Evolutionary conservation across 2,888 invertebrate genomes (phyloP).

Genomic region (Dermolepida albohirtum): DNA sequence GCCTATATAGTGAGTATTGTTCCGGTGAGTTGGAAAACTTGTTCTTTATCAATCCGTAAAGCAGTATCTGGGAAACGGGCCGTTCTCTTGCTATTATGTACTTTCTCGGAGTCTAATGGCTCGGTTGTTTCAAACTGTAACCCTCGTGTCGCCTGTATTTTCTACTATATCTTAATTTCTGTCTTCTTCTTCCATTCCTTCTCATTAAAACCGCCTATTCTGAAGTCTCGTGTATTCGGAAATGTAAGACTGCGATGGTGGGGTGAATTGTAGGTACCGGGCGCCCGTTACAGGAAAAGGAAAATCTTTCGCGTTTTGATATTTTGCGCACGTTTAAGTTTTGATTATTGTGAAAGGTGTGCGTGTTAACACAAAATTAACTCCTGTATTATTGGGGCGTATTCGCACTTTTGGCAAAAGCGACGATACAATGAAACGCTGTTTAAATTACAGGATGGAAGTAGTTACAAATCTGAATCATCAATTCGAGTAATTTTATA

Average conservation of each 20-base stretch:
- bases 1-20: no score
- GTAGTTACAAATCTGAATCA: constrained; percentile 13
- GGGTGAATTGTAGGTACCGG: no score
- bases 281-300: neutral
- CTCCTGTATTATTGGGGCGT: constrained; percentile 16
- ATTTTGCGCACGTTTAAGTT: constrained; percentile 30
- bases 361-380: constrained; percentile 33
- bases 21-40: constrained; percentile 42
- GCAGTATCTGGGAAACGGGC: constrained; percentile 51
- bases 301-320: neutral
- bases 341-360: constrained; percentile 28
- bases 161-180: constrained; percentile 61
- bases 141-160: constrained; percentile 57
- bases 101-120: constrained; percentile 54
- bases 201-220: constrained; percentile 54
- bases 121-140: constrained; percentile 56
- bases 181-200: constrained; percentile 59
- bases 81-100: constrained; percentile 55
- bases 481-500: no score
- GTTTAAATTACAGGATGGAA: constrained; percentile 21
- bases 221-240: no score
- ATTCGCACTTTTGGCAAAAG: neutral
- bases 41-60: constrained; percentile 52
- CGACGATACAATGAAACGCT: neutral
- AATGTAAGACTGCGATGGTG: no score